phyloP scores from a whole-genome alignment of 2,113 vertebrate species.

The Pyrgilauda ruficollis region DNA sequence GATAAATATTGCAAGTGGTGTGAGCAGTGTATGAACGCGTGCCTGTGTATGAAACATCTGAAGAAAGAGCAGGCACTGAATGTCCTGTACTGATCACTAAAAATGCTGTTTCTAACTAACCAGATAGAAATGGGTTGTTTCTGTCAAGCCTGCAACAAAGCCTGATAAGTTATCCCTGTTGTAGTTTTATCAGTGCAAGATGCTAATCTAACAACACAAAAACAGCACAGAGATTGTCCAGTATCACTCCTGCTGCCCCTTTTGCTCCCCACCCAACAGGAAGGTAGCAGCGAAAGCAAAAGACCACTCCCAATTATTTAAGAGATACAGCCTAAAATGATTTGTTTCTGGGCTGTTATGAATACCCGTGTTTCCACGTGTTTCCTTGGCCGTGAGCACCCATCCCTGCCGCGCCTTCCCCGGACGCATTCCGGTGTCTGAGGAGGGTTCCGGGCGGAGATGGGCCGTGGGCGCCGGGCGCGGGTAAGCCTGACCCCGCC shows the following conservation, averaged over 20 bases:
- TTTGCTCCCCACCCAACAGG: background rate
- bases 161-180: background rate
- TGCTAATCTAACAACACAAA: background rate
- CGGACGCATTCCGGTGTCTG: no score
- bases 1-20: background rate
- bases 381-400: background rate
- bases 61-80: background rate
- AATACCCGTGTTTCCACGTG: background rate
- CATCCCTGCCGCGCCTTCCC: no score
- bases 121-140: background rate
- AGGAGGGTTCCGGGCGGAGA: background rate
- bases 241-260: background rate
- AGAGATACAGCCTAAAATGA: background rate
- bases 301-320: background rate
- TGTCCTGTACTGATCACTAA: background rate
- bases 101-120: background rate
- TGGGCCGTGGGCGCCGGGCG: background rate
- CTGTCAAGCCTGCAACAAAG: background rate
- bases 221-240: accelerated
- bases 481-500: background rate
- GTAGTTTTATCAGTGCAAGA: background rate
- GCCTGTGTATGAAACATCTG: background rate
- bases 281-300: accelerated
- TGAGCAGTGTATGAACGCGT: accelerated
- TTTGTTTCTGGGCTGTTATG: background rate